phyloP scores from a whole-genome alignment of 2,797 vertebrate species.

The Cyclopterus lumpus region DNA sequence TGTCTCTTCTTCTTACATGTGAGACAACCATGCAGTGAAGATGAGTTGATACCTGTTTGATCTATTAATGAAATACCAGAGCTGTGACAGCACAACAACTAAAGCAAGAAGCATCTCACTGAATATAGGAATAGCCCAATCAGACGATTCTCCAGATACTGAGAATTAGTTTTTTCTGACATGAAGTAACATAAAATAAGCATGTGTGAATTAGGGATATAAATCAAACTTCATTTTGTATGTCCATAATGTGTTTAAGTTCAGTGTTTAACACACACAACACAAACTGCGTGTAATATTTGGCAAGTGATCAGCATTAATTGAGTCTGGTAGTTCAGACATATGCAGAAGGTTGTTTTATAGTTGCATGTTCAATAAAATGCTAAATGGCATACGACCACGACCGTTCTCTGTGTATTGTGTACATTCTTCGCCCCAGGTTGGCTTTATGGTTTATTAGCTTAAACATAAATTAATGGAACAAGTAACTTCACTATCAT shows the following conservation, averaged over 20 bases:
- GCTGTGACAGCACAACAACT: neutral
- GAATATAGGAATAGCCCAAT: neutral
- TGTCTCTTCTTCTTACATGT: neutral
- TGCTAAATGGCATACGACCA: neutral
- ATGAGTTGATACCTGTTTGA: constrained; percentile 41
- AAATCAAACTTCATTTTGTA: constrained; percentile 4
- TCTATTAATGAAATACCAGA: constrained; percentile 5
- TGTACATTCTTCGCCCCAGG: neutral
- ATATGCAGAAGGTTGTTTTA: neutral
- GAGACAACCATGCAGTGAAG: neutral
- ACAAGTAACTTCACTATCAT: neutral
- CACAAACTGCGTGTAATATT: neutral
- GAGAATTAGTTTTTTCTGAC: neutral
- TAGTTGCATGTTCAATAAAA: neutral
- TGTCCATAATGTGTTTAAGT: neutral
- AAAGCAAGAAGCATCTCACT: neutral
- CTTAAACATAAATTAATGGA: neutral
- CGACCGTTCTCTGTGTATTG: neutral
- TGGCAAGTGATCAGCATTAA: neutral
- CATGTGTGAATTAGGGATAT: neutral
- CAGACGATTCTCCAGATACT: constrained; percentile 17
- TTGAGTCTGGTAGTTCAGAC: neutral
- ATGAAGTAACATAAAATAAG: neutral
- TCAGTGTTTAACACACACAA: neutral
- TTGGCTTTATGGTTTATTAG: neutral